Evolutionary conservation across 2,888 invertebrate species (phyloP), one percentile per base, ranked within the genome.

Genomic region (Rhagonycha fulva): DNA sequence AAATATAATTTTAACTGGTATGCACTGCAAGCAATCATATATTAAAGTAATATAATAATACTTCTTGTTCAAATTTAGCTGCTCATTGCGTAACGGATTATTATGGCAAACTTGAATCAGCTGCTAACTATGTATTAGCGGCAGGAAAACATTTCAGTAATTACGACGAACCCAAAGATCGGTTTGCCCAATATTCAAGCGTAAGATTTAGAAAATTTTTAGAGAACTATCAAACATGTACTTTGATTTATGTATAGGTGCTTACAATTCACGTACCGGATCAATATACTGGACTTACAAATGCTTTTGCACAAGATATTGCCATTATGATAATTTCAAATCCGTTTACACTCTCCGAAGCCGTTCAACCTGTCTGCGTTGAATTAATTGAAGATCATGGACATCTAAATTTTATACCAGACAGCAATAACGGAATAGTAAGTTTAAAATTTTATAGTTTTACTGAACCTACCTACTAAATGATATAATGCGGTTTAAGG

Each of bases 331-430:
- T 84, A 12, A 72, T 87, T 12, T 79, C 81, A 62, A 78, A 80
- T 23, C 68, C 77, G 82, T 19, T 19, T 19, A 19, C 19, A 2
- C 19, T 19, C 19, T 19, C 19, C 1, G 19, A 19, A 19, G 19
- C 84, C 9, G 84, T 87, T 10, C 85, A 84, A 73, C 86, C 87
- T 19, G 84, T 87, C 11, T 88, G 88, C 76, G 79, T 84, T 7
- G 82, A 84, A 14, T 83, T 82, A 82, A 71, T 79, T 67, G 68
- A 74, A 14, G 14, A 23, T 4, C 79, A 32, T 14, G 76, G 68
- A 24, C 72, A 78, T 3, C 10, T 76, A 23, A 30, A 75, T 71
- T 66, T 78, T 9, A 32, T 26, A 67, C 28, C 30, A 0, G 19
- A 19, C 19, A 70, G 70, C 67, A 68, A 72, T 23, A 66, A 47